Conservation (phyloP, 2,888 invertebrate species). For the Bugula neritina region DNA sequence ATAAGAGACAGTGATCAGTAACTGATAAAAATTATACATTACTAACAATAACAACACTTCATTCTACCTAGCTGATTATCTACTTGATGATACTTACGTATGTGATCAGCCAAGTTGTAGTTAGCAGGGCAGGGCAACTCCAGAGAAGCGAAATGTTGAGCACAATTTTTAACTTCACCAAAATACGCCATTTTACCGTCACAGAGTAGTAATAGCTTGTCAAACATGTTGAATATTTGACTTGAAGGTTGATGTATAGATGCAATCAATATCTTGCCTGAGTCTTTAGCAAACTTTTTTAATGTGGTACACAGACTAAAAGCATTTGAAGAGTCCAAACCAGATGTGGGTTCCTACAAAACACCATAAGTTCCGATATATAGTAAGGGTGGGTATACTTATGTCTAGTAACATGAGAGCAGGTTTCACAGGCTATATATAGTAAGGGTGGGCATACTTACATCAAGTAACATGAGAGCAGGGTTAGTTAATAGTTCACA, state of each 20-base stretch:
- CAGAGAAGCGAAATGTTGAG: conserved; percentile 66
- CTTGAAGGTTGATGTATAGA: conserved; percentile 78
- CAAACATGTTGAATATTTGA: conserved; percentile 76
- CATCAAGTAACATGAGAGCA: conserved; percentile 70
- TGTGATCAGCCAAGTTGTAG: conserved; percentile 75
- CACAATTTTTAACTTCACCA: conserved; percentile 66
- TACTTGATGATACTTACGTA: conserved; percentile 28
- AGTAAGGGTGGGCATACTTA: too few relatives aligned
- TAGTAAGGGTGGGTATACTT: too few relatives aligned
- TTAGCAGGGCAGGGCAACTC: conserved; percentile 68
- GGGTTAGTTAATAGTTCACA: conserved; percentile 76
- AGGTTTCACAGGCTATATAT: too few relatives aligned
- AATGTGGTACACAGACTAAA: conserved; percentile 68
- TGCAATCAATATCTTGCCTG: conserved; percentile 71
- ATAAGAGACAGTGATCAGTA: background rate
- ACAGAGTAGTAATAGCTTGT: conserved; percentile 62
- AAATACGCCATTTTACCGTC: conserved; percentile 66
- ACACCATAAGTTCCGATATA: too few relatives aligned
- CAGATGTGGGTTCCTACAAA: conserved; percentile 75
- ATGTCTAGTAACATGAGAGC: too few relatives aligned
- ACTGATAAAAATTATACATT: background rate
- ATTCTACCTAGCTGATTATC: background rate
- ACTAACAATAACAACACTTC: background rate
- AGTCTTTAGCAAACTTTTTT: conserved; percentile 68
- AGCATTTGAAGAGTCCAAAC: conserved; percentile 74